These are phyloP conservation scores for Amphiprion clarkii DNA, from an alignment of 2,797 vertebrate genomes.

Conservation along the genomic window DNA sequence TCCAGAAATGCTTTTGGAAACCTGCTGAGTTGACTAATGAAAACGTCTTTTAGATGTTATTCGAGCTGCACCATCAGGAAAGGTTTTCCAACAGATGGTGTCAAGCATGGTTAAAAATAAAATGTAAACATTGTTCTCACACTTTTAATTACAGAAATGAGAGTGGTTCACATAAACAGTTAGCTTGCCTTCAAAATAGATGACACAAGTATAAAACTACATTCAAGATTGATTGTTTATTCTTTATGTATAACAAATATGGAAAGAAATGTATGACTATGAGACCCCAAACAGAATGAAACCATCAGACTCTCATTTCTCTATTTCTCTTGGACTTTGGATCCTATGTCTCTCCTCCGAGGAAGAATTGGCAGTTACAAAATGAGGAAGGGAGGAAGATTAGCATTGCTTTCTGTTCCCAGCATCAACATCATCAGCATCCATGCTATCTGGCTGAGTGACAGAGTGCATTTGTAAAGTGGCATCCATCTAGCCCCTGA, in stretches of 20 bases:
- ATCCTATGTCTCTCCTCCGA: conserved; percentile 8
- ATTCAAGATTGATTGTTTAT: conserved; percentile 17
- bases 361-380: not conserved
- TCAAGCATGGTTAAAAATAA: conserved; percentile 1
- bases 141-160: not conserved
- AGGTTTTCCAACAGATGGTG: conserved; percentile 17
- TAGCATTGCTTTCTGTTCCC: conserved; percentile 32
- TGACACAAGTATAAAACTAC: not conserved
- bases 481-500: conserved; percentile 57
- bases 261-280: conserved; percentile 15
- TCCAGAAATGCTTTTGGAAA: conserved; percentile 28
- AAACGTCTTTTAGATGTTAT: conserved; percentile 31
- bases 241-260: conserved; percentile 16
- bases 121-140: not conserved
- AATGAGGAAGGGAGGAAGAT: not conserved
- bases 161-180: not conserved
- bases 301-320: conserved; percentile 36
- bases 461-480: conserved; percentile 61
- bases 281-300: conserved; percentile 4
- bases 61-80: conserved; percentile 12
- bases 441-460: conserved; percentile 42
- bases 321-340: conserved; percentile 13
- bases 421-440: conserved; percentile 35
- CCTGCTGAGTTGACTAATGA: conserved; percentile 14
- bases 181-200: conserved; percentile 12